Percentiles rank a stretch among this genome's conserved stretches.
These are phyloP conservation scores for Dryas iulia DNA, from an alignment of 1,140 invertebrate genomes.

Conservation along the genomic window DNA sequence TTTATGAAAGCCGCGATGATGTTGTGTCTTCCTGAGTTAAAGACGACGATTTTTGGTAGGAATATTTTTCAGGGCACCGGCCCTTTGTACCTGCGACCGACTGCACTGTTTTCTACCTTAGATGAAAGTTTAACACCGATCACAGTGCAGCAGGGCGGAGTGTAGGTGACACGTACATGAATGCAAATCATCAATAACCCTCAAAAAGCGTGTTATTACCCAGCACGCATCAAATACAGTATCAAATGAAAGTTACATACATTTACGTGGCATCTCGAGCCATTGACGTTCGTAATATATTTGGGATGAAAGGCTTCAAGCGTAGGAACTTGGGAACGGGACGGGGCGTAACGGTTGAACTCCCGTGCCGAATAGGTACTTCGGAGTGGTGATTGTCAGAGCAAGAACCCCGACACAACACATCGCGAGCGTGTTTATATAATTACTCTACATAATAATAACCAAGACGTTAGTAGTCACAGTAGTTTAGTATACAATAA, in stretches of 20 bases:
- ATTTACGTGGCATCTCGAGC: constrained; percentile 10
- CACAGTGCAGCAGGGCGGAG: not conserved
- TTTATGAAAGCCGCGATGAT: constrained; percentile 6
- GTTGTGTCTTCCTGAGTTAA: constrained; percentile 13
- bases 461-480: not conserved
- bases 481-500: no score
- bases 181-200: not conserved
- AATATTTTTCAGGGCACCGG: constrained; percentile 4
- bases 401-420: constrained; percentile 18
- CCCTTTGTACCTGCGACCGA: constrained; percentile 9
- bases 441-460: not conserved
- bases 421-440: not conserved
- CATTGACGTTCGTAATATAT: not conserved
- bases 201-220: no score
- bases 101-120: not conserved
- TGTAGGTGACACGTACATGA: constrained; percentile 6
- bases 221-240: no score
- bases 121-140: not conserved
- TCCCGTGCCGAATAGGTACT: not conserved
- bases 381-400: not conserved
- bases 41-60: not conserved
- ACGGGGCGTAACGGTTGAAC: not conserved
- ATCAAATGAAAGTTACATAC: not conserved
- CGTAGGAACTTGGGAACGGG: constrained; percentile 8
- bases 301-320: not conserved